Percentiles rank a stretch among this genome's conserved stretches.
Conservation (phyloP, 1,140 invertebrate species). For the Babylonia areolata region DNA sequence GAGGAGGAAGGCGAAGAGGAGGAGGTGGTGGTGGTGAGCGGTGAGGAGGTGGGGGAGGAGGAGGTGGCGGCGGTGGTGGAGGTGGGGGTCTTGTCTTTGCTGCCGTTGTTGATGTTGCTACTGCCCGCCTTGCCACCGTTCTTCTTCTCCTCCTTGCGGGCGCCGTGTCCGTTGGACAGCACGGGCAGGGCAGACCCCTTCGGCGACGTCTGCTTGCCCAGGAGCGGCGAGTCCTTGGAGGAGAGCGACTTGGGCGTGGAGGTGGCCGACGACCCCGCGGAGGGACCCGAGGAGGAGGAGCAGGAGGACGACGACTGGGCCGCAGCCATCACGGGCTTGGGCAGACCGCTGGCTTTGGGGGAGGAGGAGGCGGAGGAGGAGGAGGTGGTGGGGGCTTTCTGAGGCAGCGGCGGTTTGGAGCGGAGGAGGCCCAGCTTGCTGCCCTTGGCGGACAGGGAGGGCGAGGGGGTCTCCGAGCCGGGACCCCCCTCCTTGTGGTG, state of each 20-base stretch:
- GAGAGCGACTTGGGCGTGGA: constrained; percentile 50
- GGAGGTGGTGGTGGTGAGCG: too few species aligned
- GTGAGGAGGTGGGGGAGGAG: background rate
- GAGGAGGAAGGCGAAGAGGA: too few species aligned
- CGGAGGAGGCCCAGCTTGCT: constrained; percentile 33
- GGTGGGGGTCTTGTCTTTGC: constrained; percentile 32
- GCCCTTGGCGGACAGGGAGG: constrained; percentile 22
- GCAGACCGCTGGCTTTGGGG: constrained; percentile 38
- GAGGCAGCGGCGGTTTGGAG: constrained; percentile 47
- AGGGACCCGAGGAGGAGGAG: constrained; percentile 29
- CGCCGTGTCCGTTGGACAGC: background rate
- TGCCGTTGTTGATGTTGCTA: background rate
- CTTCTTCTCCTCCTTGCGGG: constrained; percentile 34
- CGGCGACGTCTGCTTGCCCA: constrained; percentile 24
- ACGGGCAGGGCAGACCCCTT: constrained; percentile 13
- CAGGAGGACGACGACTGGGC: constrained; percentile 24
- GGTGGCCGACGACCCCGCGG: constrained; percentile 42
- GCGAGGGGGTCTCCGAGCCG: constrained; percentile 24
- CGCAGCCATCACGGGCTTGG: constrained; percentile 34
- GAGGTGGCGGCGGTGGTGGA: background rate
- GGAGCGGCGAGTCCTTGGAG: constrained; percentile 42
- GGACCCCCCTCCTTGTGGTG: constrained; percentile 28
- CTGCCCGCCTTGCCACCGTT: background rate
- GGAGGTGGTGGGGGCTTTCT: constrained; percentile 57
- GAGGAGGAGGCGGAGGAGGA: constrained; percentile 55